These are phyloP conservation scores for Girardinichthys multiradiatus DNA, from an alignment of 2,113 vertebrate genomes.

Conservation along the genomic window DNA sequence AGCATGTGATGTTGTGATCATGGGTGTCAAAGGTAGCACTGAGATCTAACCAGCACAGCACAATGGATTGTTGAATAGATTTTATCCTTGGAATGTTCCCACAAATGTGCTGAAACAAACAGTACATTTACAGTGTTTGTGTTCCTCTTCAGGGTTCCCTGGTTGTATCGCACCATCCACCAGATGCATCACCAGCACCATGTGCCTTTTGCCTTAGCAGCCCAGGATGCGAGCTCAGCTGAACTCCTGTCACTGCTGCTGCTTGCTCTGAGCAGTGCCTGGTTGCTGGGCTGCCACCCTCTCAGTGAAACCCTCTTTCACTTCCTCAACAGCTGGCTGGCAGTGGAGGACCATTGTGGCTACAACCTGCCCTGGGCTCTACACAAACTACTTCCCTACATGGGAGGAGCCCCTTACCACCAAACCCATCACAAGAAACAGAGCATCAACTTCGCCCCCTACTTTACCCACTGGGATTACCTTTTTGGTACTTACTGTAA, in stretches of 20 bases:
- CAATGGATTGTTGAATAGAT: background rate
- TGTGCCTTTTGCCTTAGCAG: conserved; percentile 74
- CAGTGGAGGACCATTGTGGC: conserved; percentile 84
- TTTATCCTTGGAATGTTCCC: too few relatives aligned
- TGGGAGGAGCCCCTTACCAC: conserved; percentile 80
- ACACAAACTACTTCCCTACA: conserved; percentile 73
- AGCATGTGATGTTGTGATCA: too few relatives aligned
- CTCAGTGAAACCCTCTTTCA: conserved; percentile 80
- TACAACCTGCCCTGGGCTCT: conserved; percentile 80
- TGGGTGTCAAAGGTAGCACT: background rate
- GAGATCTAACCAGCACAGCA: background rate
- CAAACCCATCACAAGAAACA: conserved; percentile 73
- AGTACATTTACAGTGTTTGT: too few relatives aligned
- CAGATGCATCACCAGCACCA: conserved; percentile 76
- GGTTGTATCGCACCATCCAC: conserved; percentile 78
- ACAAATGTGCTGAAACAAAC: background rate
- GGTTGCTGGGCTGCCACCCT: conserved; percentile 77
- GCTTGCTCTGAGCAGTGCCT: conserved; percentile 70
- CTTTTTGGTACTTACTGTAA: conserved; percentile 74
- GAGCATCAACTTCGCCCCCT: conserved; percentile 80
- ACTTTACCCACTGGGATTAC: conserved; percentile 83
- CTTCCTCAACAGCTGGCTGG: conserved; percentile 82
- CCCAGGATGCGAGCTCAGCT: conserved; percentile 73
- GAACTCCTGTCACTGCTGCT: conserved; percentile 80
- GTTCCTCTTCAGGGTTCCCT: conserved; percentile 57